Evolutionary conservation across 1,140 invertebrate genomes (phyloP), one percentile per base, ranked within the genome.

Genomic region (Drosophila azteca): DNA sequence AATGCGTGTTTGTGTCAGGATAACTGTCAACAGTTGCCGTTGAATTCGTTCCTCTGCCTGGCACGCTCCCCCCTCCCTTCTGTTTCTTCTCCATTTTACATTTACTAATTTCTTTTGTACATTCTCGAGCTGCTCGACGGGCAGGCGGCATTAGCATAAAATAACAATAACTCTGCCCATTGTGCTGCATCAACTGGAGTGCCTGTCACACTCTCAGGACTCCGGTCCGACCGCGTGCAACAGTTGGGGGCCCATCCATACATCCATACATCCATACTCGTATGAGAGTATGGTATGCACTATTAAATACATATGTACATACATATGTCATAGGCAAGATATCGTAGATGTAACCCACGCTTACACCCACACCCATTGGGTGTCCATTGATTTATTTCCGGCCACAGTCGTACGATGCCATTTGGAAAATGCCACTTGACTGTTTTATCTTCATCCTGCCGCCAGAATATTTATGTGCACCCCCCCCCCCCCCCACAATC

Each of bases 1-100:
- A 85, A 85, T 87, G 82, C 83, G 83, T 88, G 83, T 87, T 88
- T 88, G 64, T 88, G 83, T 88, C 83, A 88, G 83, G 83, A 87
- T 87, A 83, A 87, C 83, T 87, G 83, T 83, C 83, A 88, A 83
- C 83, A 83, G 83, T 87, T 70, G 83, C 75, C 50, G 68, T 63
- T 73, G 70, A 73, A 74, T 53, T 65, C 45, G 41, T 49, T 63
- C 35, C 49, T 35, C 45, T 60, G 44, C 54, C 45, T 17, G 29
- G 43, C 31, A 22, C 44, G 17, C 29, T 50, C 3, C 26, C 50
- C 15, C 6, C 6, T 13, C 15, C 17, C 22, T 46, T 20, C 46
- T 35, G 9, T 15, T 50, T 4, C 15, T 43, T 22, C 46, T 44
- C 54, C 35, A 52, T 70, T 59, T 65, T 69, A 68, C 73, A 77